Evolutionary conservation across 2,113 vertebrate species (phyloP), one percentile per base, ranked within the genome.

Genomic region (Melospiza georgiana): DNA sequence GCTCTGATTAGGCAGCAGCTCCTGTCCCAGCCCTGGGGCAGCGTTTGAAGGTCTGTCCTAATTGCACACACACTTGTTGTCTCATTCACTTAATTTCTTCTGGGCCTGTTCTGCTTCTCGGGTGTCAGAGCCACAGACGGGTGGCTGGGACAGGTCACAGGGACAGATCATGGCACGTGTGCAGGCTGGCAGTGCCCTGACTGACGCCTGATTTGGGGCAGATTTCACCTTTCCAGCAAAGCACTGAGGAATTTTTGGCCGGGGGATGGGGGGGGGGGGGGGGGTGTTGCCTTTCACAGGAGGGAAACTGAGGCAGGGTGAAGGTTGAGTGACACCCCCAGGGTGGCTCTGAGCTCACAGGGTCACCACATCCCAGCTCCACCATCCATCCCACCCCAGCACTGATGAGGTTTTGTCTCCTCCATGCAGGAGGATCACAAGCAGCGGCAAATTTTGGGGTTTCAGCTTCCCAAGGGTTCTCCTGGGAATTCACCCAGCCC

Each of bases 21-120:
- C 87, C 86, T 57, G 27, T 24, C 31, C 41, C 8, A 2, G 67
- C 94, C 94, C 27, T 15, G 3, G 55, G 67, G 93, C 95, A 49
- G 83, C 0, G 4, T 80, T 94, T 75, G 80, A 85, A 95, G 84
- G 73, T 89, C 91, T 84, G 68, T 61, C 81, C 80, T 79, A 71
- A 77, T 54, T 81, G 41, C 52, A 4, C 5, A 2, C 90, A 63
- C 66, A 5, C 86, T 89, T 30, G 72, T 91, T 41, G 4, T 74
- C 93, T 92, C 97, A 94, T 95, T 97, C 97, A 96, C 75, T 95
- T 91, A n/a, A 84, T 92, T 94, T 94, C 94, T 95, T 30, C 62
- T 43, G 67, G 0, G 52, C 73, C 87, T 48, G 31, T 79, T 73
- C 66, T 69, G 94, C 95, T 66, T 90, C 94, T 95, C 93, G 5